Evolutionary conservation across 2,888 invertebrate species (phyloP).

Genomic region (Chromoteleia sp.): DNA sequence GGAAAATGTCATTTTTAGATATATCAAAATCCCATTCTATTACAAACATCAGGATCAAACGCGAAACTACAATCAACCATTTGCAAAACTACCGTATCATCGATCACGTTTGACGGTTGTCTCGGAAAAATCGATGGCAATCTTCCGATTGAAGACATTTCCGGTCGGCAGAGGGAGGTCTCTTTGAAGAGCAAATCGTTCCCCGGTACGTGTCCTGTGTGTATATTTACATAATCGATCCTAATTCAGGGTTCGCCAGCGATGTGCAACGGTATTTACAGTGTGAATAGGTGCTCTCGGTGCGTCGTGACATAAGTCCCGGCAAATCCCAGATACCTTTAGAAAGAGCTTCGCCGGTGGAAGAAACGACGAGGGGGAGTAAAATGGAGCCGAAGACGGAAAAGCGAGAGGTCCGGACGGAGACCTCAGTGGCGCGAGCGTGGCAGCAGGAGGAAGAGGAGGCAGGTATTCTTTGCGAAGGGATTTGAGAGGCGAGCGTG

Average conservation of each 20-base stretch:
- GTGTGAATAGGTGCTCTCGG: constrained; percentile 75
- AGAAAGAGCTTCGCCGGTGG: constrained; percentile 50
- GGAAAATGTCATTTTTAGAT: too few species aligned
- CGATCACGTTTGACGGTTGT: constrained; percentile 59
- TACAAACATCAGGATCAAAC: not conserved
- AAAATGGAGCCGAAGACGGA: constrained; percentile 48
- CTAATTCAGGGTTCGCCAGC: constrained; percentile 77
- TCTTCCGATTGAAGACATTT: constrained; percentile 42
- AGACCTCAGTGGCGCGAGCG: constrained; percentile 7
- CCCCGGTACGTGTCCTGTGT: constrained; percentile 61
- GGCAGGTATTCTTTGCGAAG: constrained; percentile 78
- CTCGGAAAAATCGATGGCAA: constrained; percentile 60
- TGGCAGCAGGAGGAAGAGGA: constrained; percentile 59
- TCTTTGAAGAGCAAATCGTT: constrained; percentile 53
- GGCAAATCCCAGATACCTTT: constrained; percentile 62
- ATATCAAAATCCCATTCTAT: constrained; percentile 2
- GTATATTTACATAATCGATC: constrained; percentile 74
- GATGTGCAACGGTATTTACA: constrained; percentile 75
- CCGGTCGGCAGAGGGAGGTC: constrained; percentile 16
- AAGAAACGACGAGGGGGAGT: constrained; percentile 35
- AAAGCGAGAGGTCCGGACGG: constrained; percentile 18
- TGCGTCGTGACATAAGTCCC: constrained; percentile 72
- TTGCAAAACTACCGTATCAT: constrained; percentile 48
- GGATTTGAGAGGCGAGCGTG: constrained; percentile 76
- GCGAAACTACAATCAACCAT: constrained; percentile 17